phyloP scores from a whole-genome alignment of 1,140 invertebrate species.

The Bombyx mandarina region DNA sequence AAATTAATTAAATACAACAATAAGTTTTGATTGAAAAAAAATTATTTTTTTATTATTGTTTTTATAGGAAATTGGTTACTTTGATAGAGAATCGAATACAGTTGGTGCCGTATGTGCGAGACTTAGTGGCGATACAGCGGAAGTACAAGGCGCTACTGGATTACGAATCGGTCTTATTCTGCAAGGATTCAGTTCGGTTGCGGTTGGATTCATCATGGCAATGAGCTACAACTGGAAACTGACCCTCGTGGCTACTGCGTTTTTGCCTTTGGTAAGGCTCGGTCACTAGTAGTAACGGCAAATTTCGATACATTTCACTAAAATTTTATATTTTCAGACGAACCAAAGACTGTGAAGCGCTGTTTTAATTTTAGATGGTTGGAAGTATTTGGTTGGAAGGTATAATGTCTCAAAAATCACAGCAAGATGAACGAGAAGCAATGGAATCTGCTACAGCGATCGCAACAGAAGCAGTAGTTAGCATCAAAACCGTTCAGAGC shows the following conservation, averaged over 20 bases:
- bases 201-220: slow-evolving; percentile 79
- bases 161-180: slow-evolving; percentile 83
- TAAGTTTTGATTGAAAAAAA: too few relatives aligned
- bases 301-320: background rate
- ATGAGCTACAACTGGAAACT: slow-evolving; percentile 87
- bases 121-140: slow-evolving; percentile 84
- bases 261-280: slow-evolving; percentile 80
- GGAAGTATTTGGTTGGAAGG: slow-evolving; percentile 66
- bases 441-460: slow-evolving; percentile 79
- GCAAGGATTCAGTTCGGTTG: slow-evolving; percentile 82
- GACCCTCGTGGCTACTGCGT: slow-evolving; percentile 81
- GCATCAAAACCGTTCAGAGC: slow-evolving; percentile 84
- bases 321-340: too few relatives aligned
- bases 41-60: too few relatives aligned
- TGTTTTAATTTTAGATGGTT: slow-evolving; percentile 57
- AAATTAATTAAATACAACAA: too few relatives aligned
- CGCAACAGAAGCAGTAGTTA: slow-evolving; percentile 83
- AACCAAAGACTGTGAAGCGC: too few relatives aligned
- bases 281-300: background rate
- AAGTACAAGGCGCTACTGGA: slow-evolving; percentile 89
- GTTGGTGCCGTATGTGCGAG: slow-evolving; percentile 85
- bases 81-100: slow-evolving; percentile 81
- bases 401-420: slow-evolving; percentile 51
- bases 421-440: slow-evolving; percentile 74
- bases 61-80: slow-evolving; percentile 84